A percentile compares a stretch with the other conserved stretches of the same genome.
Conservation (phyloP, 2,797 vertebrate genomes). For the Gallirallus australis region DNA sequence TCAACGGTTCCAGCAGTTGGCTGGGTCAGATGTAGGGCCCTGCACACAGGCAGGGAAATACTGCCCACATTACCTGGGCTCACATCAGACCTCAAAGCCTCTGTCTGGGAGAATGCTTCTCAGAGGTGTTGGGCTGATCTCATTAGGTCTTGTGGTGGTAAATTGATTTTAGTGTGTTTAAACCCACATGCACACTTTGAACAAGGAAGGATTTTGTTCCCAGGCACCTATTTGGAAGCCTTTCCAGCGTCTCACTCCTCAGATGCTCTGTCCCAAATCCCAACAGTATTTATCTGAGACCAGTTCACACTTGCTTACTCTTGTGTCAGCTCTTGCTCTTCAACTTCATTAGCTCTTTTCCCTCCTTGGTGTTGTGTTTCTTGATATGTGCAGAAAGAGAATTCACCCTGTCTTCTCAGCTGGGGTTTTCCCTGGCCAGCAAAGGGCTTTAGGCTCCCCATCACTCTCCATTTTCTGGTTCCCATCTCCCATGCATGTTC, state of each 20-base stretch:
- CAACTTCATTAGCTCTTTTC: background rate
- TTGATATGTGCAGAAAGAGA: background rate
- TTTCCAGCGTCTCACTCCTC: background rate
- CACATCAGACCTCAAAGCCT: background rate
- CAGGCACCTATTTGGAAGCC: background rate
- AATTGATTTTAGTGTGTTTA: fast-evolving
- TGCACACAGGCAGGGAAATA: background rate
- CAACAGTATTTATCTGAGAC: background rate
- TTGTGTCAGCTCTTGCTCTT: background rate
- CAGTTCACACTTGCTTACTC: background rate
- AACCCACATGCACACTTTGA: background rate
- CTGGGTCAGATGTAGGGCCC: background rate
- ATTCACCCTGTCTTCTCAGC: background rate
- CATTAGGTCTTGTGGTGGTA: background rate
- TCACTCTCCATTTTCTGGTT: background rate
- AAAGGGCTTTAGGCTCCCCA: background rate
- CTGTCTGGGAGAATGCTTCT: background rate
- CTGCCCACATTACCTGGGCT: background rate
- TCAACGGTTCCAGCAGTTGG: background rate
- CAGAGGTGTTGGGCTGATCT: background rate
- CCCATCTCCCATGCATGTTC: background rate
- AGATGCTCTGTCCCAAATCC: background rate
- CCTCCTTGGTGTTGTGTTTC: background rate
- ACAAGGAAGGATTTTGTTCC: background rate
- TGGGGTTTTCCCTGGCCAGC: background rate